These are phyloP conservation scores for Circaetus gallicus DNA, from an alignment of 2,113 vertebrate species.

Conservation along the genomic window DNA sequence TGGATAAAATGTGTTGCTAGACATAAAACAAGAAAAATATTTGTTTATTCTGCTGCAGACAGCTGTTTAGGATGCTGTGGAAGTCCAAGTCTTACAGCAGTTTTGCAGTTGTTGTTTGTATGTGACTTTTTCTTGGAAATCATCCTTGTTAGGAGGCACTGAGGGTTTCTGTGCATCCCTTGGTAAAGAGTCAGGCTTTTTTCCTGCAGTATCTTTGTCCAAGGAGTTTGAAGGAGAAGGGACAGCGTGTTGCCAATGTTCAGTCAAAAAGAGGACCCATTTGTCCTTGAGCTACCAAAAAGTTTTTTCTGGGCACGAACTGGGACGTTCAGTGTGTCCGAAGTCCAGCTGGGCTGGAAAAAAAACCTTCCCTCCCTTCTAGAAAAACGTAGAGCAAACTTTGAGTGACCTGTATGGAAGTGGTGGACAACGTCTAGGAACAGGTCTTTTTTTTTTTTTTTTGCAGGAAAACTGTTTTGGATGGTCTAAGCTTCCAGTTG, in stretches of 20 bases:
- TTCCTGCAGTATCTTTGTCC: neutral
- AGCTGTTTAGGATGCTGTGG: conserved; percentile 9
- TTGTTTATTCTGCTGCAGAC: conserved; percentile 6
- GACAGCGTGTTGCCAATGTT: neutral
- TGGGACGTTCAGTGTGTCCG: neutral
- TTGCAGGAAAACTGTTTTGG: neutral
- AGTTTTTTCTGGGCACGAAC: neutral
- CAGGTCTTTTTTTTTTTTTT: neutral
- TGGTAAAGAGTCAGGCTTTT: neutral
- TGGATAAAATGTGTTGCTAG: neutral
- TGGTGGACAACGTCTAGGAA: neutral
- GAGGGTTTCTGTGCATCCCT: neutral
- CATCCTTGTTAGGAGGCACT: neutral
- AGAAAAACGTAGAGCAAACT: neutral
- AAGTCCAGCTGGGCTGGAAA: neutral
- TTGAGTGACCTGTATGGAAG: neutral
- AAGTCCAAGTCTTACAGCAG: neutral
- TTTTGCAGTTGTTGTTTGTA: neutral
- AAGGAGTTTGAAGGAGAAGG: neutral
- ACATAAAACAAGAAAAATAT: conserved; percentile 10
- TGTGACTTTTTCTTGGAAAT: neutral
- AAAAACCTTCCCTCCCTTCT: neutral
- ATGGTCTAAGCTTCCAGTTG: neutral
- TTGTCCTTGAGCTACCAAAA: neutral
- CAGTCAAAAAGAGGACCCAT: neutral